Evolutionary conservation across 2,888 invertebrate genomes (phyloP).

Genomic region (Apamea sordens): DNA sequence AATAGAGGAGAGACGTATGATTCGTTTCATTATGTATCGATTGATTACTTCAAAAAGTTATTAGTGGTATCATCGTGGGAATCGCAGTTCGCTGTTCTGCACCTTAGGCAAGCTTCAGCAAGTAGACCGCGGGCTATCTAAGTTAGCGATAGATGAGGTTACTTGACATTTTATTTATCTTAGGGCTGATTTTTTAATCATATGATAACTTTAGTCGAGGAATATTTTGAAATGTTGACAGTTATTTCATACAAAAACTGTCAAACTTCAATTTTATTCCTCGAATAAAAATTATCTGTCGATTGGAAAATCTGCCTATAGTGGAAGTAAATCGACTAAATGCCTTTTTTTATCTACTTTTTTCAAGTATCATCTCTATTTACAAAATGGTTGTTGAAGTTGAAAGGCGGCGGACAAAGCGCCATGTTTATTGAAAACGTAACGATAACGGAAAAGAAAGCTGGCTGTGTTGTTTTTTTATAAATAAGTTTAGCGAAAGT

Average conservation of each 20-base stretch:
- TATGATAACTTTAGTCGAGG: too few relatives aligned
- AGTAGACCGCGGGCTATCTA: background rate
- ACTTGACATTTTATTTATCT: background rate
- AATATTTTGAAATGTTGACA: too few relatives aligned
- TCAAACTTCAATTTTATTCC: too few relatives aligned
- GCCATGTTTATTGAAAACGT: slow-evolving; percentile 87
- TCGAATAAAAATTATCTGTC: background rate
- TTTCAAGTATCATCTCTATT: slow-evolving; percentile 47
- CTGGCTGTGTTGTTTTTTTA: slow-evolving; percentile 79
- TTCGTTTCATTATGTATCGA: background rate
- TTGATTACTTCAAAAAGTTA: background rate
- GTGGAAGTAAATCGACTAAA: slow-evolving; percentile 41
- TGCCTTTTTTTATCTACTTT: rapidly evolving
- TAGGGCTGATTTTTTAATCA: too few relatives aligned
- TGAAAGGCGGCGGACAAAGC: slow-evolving; percentile 60
- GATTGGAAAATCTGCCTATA: too few relatives aligned
- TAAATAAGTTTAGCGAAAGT: slow-evolving; percentile 72
- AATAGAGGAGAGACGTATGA: background rate
- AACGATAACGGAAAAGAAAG: slow-evolving; percentile 87
- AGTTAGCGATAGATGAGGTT: background rate
- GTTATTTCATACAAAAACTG: too few relatives aligned
- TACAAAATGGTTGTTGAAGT: slow-evolving; percentile 50
- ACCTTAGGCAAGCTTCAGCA: background rate
- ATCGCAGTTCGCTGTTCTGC: background rate
- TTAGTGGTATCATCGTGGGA: background rate